phyloP scores from a whole-genome alignment of 2,888 invertebrate genomes.

The Carterocephalus palaemon region DNA sequence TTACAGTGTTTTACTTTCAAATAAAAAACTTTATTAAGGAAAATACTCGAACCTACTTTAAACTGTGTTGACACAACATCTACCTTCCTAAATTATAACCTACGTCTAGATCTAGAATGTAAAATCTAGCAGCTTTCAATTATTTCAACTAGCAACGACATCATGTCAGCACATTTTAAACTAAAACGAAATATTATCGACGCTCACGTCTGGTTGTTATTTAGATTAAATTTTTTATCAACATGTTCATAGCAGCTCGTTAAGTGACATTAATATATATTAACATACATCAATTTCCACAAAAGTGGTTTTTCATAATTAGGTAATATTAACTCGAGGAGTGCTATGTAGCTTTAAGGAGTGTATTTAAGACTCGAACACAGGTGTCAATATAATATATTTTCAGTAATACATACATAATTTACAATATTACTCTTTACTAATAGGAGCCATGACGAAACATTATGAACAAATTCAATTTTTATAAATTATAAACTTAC shows the following conservation, averaged over 20 bases:
- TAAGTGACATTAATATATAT: too few species aligned
- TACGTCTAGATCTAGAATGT: conserved; percentile 14
- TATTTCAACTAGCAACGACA: not conserved
- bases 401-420: conserved; percentile 31
- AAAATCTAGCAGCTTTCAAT: conserved; percentile 3
- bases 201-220: not conserved
- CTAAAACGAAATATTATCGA: not conserved
- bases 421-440: conserved; percentile 39
- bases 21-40: conserved; percentile 73
- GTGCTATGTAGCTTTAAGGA: too few species aligned
- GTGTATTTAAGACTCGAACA: too few species aligned
- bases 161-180: conserved; percentile 5
- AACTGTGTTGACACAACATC: conserved; percentile 14
- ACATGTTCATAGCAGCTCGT: too few species aligned
- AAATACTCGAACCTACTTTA: conserved; percentile 43
- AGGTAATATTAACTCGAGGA: too few species aligned
- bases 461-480: conserved; percentile 17
- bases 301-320: too few species aligned
- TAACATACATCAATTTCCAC: too few species aligned
- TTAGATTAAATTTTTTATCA: not conserved
- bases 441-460: conserved; percentile 39
- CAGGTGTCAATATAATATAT: too few species aligned
- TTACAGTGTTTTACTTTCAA: conserved; percentile 66
- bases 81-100: conserved; percentile 15
- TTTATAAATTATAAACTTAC: conserved; percentile 12